Evolutionary conservation across 2,113 vertebrate species (phyloP), one percentile per base, ranked within the genome.

Genomic region (Calonectris borealis): DNA sequence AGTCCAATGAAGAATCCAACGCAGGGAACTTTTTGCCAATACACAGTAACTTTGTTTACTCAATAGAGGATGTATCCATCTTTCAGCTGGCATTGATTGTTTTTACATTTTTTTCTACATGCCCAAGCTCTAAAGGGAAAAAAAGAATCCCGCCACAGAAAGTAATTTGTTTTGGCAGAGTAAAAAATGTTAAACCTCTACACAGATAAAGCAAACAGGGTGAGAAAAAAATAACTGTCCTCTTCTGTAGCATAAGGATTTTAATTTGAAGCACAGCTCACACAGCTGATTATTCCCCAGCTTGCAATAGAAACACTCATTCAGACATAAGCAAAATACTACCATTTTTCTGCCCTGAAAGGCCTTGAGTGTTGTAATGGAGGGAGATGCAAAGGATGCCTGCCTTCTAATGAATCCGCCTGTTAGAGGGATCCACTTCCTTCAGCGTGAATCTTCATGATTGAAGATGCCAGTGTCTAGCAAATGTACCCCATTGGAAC

Each of bases 21-120:
- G 57, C 83, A 42, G 46, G 69, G 83, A 95, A 94, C 88, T 97
- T 97, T 93, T 93, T 93, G 96, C 90, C 97, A 93, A 96, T 95
- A 76, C 16, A 22, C 49, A 91, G 88, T 96, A 92, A 92, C 90
- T 96, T 95, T 96, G 92, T 95, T 97, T 97, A 88, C 89, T 91
- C 73, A 68, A 42, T 77, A 81, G 62, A 83, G 34, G 55, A 83
- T 69, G 66, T 68, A 97, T 91, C 91, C 58, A 82, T 97, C 94
- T 91, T 95, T 97, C 88, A 93, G 80, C 42, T 71, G 75, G 38
- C 64, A 88, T 88, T 79, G 95, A 95, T 93, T 86, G 58, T 15
- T 77, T 62, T 58, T 48, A 55, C 38, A 6, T 58, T 82, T 87
- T 77, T 96, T 91, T 34, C 58, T 40, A 51, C 34, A 52, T 90